A percentile compares a stretch with the other conserved stretches of the same genome.
phyloP scores from a whole-genome alignment of 2,113 vertebrate genomes.

The Phoxinus phoxinus region DNA sequence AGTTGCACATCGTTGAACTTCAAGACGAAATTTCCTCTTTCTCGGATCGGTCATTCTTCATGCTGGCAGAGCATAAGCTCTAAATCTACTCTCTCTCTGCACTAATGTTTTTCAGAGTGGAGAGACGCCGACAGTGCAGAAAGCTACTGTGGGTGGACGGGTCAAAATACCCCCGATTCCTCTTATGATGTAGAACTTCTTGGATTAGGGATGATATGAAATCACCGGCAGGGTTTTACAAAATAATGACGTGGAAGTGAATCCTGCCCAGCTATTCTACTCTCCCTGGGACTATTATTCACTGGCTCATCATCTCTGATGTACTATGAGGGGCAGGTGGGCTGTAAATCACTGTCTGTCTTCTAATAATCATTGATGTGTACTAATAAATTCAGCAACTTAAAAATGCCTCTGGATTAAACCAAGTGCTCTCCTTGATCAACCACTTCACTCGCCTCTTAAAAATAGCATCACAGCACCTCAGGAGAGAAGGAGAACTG shows the following conservation, averaged over 20 bases:
- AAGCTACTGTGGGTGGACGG: background rate
- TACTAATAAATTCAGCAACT: conserved; percentile 43
- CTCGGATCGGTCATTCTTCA: conserved; percentile 11
- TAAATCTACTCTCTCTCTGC: background rate
- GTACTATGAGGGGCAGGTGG: conserved; percentile 30
- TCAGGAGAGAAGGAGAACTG: background rate
- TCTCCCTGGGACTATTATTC: conserved; percentile 3
- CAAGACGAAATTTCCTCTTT: background rate
- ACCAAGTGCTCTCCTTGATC: conserved; percentile 28
- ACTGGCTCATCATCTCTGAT: background rate
- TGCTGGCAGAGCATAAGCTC: conserved; percentile 23
- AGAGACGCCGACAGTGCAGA: conserved; percentile 12
- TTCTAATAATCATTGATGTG: conserved; percentile 56
- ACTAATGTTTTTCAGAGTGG: background rate
- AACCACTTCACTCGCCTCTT: background rate
- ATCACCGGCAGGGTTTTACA: background rate
- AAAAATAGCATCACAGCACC: conserved; percentile 50
- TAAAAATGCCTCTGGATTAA: conserved; percentile 28
- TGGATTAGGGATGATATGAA: conserved; percentile 28
- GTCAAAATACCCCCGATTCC: background rate
- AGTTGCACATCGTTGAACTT: conserved; percentile 19
- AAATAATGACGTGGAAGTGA: conserved; percentile 6
- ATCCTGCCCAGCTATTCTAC: background rate
- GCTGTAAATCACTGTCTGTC: conserved; percentile 38
- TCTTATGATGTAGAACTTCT: background rate